Conservation (phyloP, 2,888 invertebrate species). For the Lepidochrysops patricia region DNA sequence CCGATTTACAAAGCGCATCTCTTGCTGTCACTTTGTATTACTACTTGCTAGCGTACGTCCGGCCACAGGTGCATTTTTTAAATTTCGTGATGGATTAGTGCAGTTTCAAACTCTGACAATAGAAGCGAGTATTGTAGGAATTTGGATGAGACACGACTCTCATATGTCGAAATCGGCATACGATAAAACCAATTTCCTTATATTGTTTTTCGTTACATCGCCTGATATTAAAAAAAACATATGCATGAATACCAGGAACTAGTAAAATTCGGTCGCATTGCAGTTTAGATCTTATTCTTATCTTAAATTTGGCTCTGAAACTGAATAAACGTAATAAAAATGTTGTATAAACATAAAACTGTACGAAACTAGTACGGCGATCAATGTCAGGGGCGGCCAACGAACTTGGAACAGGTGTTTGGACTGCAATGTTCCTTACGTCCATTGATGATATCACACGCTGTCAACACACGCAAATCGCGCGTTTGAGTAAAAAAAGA, state of each 20-base stretch:
- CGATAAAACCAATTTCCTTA: too few species aligned
- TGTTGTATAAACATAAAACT: background rate
- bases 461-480: background rate
- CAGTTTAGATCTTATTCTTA: too few species aligned
- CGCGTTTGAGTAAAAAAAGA: background rate
- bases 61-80: constrained; percentile 40
- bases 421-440: background rate
- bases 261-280: too few species aligned
- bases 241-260: too few species aligned
- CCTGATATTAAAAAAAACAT: too few species aligned
- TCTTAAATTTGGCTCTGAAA: background rate
- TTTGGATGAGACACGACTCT: too few species aligned
- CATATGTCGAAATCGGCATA: too few species aligned
- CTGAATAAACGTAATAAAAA: background rate
- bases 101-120: constrained; percentile 24
- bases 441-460: constrained; percentile 2
- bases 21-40: constrained; percentile 22
- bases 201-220: too few species aligned
- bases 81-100: constrained; percentile 39
- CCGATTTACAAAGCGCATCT: constrained; percentile 8
- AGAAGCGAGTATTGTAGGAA: too few species aligned
- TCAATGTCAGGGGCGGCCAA: constrained; percentile 7
- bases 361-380: background rate
- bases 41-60: constrained; percentile 2
- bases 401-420: constrained; percentile 8